phyloP scores from a whole-genome alignment of 2,797 vertebrate genomes.

The Acridotheres tristis region DNA sequence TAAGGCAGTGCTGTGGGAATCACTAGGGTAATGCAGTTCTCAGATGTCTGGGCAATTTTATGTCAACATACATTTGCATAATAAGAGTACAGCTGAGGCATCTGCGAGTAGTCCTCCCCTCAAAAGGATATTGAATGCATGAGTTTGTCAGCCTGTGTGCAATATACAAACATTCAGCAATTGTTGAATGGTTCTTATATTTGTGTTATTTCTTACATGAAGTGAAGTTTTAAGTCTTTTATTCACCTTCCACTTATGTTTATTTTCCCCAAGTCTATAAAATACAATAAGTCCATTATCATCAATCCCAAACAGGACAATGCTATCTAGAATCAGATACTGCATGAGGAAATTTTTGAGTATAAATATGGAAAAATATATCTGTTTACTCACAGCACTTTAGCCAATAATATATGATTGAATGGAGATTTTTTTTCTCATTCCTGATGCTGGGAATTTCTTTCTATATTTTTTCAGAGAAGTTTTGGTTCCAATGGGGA shows the following conservation, averaged over 20 bases:
- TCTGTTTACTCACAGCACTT: neutral
- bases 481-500: neutral
- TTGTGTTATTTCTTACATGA: neutral
- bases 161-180: neutral
- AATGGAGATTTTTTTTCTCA: neutral
- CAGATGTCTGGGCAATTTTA: neutral
- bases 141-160: neutral
- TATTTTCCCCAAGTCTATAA: neutral
- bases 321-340: neutral
- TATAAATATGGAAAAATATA: neutral
- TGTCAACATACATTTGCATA: constrained; percentile 33
- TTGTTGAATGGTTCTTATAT: neutral
- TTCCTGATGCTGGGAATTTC: neutral
- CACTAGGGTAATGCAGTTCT: neutral
- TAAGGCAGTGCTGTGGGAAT: neutral
- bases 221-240: neutral
- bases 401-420: neutral
- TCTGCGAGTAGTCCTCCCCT: neutral
- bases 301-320: neutral
- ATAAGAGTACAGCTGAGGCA: constrained; percentile 34
- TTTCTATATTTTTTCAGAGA: neutral
- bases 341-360: neutral
- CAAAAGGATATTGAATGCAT: neutral
- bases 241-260: neutral
- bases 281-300: neutral